Evolutionary conservation across 2,797 vertebrate species (phyloP), one percentile per base, ranked within the genome.

Genomic region (Astyanax mexicanus): DNA sequence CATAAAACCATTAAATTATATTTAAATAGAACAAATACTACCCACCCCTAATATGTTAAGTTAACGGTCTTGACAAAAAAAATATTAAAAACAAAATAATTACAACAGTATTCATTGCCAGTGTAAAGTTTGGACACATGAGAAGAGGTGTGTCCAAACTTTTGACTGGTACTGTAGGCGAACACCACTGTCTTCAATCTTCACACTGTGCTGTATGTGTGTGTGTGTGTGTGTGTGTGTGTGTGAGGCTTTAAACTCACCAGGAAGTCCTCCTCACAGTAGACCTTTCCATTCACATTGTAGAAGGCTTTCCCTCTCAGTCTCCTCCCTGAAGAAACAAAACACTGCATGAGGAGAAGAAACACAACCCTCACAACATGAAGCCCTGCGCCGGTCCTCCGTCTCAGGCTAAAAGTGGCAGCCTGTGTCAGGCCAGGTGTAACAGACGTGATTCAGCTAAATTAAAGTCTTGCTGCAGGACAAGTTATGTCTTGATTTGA

Each of bases 221-320:
- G n/a, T n/a, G n/a, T n/a, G n/a, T n/a, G n/a, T n/a, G n/a, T n/a
- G n/a, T n/a, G n/a, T n/a, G n/a, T n/a, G n/a, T n/a, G n/a, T 32
- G 29, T 49, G n/a, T 19, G n/a, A n/a, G 19, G 7, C 45, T 27
- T 15, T 3, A 17, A 83, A 95, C 95, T 95, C 90, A 98, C 97
- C 95, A 99, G 91, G 89, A 99, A 99, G 86, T 99, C 98, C 89
- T 99, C 98, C 88, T 99, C 97, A 80, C 98, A 99, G 88, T 99
- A 99, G 80, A 99, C 98, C 80, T 97, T 98, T 74, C 97, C 97
- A 4, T 96, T 98, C 86, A 99, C 96, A 0, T 96, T 99, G 93
- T 99, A 99, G 92, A 99, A 99, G 0, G 98, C 98, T 87, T 99
- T 99, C 69, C 98, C 98, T 61, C 98, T 94, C 66, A 99, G 92